These are phyloP conservation scores for Sander vitreus DNA, from an alignment of 2,113 vertebrate species.

Conservation along the genomic window DNA sequence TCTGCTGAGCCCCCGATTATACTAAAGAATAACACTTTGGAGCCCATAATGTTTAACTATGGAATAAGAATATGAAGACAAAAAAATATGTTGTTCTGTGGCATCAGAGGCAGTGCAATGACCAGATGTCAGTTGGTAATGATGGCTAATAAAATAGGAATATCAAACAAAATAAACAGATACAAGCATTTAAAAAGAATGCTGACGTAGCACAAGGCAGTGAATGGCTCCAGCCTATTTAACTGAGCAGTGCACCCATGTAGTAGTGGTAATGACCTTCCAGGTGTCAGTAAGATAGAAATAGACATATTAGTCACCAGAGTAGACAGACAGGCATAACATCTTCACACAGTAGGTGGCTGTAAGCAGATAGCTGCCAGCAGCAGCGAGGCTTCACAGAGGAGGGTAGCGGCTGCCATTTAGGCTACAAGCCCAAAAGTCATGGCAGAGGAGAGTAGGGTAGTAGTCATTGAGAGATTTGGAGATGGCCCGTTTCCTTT, in stretches of 20 bases:
- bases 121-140: neutral
- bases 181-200: neutral
- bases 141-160: neutral
- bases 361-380: slow-evolving; percentile 68
- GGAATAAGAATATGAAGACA: neutral
- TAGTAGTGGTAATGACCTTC: slow-evolving; percentile 46
- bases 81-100: slow-evolving; percentile 19
- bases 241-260: slow-evolving; percentile 32
- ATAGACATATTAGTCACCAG: slow-evolving; percentile 64
- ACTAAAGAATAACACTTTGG: neutral
- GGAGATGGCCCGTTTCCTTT: slow-evolving; percentile 9
- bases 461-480: slow-evolving; percentile 29
- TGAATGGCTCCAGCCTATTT: slow-evolving; percentile 20
- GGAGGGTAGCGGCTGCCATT: neutral
- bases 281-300: slow-evolving; percentile 60
- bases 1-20: neutral
- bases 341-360: slow-evolving; percentile 54
- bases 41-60: neutral
- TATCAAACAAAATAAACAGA: neutral
- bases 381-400: slow-evolving; percentile 24
- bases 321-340: slow-evolving; percentile 40
- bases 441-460: slow-evolving; percentile 18
- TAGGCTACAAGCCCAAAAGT: slow-evolving; percentile 15
- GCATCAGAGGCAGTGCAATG: slow-evolving; percentile 41
- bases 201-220: neutral